Evolutionary conservation across 2,113 vertebrate species (phyloP).

Genomic region (Oncorhynchus nerka): DNA sequence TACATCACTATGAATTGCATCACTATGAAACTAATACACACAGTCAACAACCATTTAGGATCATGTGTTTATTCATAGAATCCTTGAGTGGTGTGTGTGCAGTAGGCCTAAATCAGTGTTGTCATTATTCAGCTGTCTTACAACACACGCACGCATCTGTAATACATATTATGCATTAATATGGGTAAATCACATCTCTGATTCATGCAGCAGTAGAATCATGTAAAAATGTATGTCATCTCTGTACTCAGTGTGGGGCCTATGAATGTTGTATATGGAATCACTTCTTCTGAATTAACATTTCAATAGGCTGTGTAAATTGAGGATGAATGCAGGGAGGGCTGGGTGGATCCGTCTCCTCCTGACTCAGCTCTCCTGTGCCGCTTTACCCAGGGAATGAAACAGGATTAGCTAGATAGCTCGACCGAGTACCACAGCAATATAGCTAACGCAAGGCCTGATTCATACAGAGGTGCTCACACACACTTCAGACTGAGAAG

Average conservation of each 20-base stretch:
- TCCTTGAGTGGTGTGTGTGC: too few species aligned
- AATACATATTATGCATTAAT: not conserved
- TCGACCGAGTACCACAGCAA: too few species aligned
- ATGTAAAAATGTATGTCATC: not conserved
- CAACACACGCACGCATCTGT: not conserved
- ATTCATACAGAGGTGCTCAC: too few species aligned
- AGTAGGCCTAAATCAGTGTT: too few species aligned
- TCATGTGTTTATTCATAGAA: too few species aligned
- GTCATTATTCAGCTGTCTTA: not conserved
- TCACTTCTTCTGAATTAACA: constrained; percentile 7
- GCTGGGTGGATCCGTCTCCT: not conserved
- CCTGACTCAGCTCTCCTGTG: not conserved
- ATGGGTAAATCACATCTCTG: not conserved
- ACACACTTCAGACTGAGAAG: too few species aligned
- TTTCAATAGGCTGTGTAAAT: constrained; percentile 15
- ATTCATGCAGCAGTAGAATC: not conserved
- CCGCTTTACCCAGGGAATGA: not conserved
- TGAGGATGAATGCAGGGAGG: not conserved
- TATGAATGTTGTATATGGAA: constrained; percentile 11
- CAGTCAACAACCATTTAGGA: too few species aligned
- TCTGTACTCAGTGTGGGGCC: not conserved
- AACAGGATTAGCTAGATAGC: not conserved
- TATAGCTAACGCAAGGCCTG: not conserved
- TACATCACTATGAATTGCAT: too few species aligned
- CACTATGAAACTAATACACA: too few species aligned